These are phyloP conservation scores for Phrynocephalus guinanensis DNA, from an alignment of 2,797 vertebrate genomes.

Conservation along the genomic window DNA sequence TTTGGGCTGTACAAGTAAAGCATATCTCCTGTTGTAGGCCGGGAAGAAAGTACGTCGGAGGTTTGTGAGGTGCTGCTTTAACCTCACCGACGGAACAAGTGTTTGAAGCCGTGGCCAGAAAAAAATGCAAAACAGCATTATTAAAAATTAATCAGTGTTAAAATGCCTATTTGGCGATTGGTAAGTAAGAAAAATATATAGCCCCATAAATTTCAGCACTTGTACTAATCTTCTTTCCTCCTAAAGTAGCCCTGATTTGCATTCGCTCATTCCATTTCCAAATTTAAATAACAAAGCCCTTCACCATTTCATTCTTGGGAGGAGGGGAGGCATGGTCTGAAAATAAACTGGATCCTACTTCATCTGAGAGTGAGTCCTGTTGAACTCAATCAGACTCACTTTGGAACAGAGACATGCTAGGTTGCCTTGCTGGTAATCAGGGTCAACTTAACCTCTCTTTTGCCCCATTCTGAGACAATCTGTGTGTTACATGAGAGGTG, in stretches of 20 bases:
- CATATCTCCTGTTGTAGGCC: not conserved
- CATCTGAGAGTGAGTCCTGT: not conserved
- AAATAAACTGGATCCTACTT: not conserved
- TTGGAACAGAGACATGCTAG: not conserved
- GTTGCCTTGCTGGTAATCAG: not conserved
- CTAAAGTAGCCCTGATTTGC: slow-evolving; percentile 52
- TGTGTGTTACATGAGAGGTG: not conserved
- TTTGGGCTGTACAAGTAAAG: not conserved
- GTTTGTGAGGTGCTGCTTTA: not conserved
- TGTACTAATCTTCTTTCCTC: slow-evolving; percentile 52
- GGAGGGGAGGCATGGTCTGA: not conserved
- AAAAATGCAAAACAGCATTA: slow-evolving; percentile 64
- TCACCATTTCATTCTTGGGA: not conserved
- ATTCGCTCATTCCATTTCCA: not conserved
- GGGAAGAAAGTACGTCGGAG: not conserved
- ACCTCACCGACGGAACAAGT: not conserved
- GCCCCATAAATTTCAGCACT: slow-evolving; percentile 62
- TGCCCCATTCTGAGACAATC: not conserved
- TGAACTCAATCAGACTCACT: not conserved
- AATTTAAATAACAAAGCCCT: slow-evolving; percentile 26
- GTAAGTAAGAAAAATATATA: slow-evolving; percentile 47
- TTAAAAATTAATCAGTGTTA: slow-evolving; percentile 75
- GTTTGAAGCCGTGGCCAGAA: slow-evolving; percentile 41
- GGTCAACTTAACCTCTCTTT: not conserved
- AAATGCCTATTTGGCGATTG: slow-evolving; percentile 66